Percentiles rank a stretch among this genome's conserved stretches.
Evolutionary conservation across 2,888 invertebrate species (phyloP).

Genomic region (Tupiocoris notatus): DNA sequence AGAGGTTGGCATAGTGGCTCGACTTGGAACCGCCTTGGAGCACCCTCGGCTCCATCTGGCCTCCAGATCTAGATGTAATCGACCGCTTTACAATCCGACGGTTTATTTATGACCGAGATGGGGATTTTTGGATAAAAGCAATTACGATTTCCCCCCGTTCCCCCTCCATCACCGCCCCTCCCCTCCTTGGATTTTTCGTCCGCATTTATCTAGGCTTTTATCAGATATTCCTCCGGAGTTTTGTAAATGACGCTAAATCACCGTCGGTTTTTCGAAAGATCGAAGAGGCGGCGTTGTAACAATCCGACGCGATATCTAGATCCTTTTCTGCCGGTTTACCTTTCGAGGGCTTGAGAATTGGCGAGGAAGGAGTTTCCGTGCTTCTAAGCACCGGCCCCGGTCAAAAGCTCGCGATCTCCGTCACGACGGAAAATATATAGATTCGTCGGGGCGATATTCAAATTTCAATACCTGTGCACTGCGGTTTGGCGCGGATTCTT

Average conservation of each 20-base stretch:
- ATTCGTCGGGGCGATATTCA: neutral
- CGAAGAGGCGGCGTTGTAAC: neutral
- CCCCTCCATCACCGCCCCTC: neutral
- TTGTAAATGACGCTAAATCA: slow-evolving; percentile 20
- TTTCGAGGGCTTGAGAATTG: neutral
- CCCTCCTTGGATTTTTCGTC: neutral
- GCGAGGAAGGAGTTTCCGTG: neutral
- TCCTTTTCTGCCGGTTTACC: neutral
- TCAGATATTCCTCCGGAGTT: slow-evolving; percentile 1
- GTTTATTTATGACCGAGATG: slow-evolving; percentile 12
- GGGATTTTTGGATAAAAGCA: slow-evolving; percentile 18
- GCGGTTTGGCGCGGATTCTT: neutral
- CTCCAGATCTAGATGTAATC: slow-evolving; percentile 17
- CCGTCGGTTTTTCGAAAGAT: neutral
- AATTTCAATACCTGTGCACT: neutral
- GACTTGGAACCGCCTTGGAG: neutral
- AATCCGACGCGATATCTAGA: neutral
- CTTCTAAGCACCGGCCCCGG: neutral
- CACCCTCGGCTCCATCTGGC: neutral
- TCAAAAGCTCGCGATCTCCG: neutral
- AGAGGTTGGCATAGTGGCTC: neutral
- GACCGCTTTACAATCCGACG: slow-evolving; percentile 7
- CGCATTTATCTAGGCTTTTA: neutral
- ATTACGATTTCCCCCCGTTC: slow-evolving; percentile 17
- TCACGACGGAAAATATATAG: neutral